phyloP scores from a whole-genome alignment of 1,140 invertebrate genomes.

The Lepidurus packardi region DNA sequence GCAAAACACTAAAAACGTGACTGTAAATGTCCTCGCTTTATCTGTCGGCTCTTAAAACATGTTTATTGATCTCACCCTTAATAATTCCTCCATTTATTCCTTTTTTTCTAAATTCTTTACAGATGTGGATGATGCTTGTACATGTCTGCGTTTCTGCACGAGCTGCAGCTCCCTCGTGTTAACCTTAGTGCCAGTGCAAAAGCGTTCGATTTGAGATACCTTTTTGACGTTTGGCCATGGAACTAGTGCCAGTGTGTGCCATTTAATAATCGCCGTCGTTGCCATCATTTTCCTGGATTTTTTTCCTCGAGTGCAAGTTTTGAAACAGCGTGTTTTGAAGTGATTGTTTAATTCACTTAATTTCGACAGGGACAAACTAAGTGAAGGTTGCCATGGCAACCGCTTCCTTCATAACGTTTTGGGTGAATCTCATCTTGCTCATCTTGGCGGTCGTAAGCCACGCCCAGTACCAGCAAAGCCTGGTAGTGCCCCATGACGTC shows the following conservation, averaged over 20 bases:
- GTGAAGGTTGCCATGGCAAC: not conserved
- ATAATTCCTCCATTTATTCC: not conserved
- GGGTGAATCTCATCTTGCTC: not conserved
- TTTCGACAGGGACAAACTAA: not conserved
- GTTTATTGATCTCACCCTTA: not conserved
- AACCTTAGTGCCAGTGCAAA: not conserved
- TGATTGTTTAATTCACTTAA: not conserved
- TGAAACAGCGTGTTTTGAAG: not conserved
- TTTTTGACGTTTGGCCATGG: not conserved
- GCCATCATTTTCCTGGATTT: not conserved
- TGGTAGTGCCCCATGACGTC: constrained; percentile 38
- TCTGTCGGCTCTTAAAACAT: too few species aligned
- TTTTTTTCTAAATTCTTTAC: not conserved
- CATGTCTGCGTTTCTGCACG: not conserved
- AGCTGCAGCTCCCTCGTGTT: not conserved
- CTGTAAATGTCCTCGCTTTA: too few species aligned
- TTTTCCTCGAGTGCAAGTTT: too few species aligned
- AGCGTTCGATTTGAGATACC: not conserved
- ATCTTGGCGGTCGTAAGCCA: not conserved
- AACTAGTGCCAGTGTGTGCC: not conserved
- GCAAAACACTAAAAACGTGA: too few species aligned
- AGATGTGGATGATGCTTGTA: constrained; percentile 7
- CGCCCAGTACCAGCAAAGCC: constrained; percentile 33
- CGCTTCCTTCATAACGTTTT: not conserved
- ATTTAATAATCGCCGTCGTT: not conserved